Base-by-base conservation (phyloP, 2,113 vertebrate genomes). In the Halichoeres trimaculatus region DNA sequence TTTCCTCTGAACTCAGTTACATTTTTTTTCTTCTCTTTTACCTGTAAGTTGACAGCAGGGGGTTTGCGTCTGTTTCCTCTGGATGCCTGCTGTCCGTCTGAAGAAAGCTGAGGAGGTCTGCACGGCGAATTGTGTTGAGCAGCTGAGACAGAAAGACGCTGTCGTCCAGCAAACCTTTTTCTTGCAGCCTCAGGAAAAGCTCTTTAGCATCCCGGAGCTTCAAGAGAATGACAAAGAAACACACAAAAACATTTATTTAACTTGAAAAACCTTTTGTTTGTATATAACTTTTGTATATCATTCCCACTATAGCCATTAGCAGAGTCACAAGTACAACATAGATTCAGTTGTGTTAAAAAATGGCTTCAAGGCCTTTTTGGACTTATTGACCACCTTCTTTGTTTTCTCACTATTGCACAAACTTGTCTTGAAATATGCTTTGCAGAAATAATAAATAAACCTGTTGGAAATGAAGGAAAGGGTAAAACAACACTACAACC, bases 11-110 rank as follows among this genome's bases (percentile, higher is more conserved):
- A 9, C 4, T 20, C 19, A 43, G 24, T 47, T 45, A 16, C 8
- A 22, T 2, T 34, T 10, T 16, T 10, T 8, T 59, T 0, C 0
- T 50, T 19, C 22, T 53, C 24, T 47, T 55, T 24, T 71, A 95
- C 94, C 93, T 93, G 89, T 94, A 95, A 2, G 53, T 0, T 40
- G 93, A 91, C 67, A 94, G 71, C 3, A 53, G 0, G 13, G 85
- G 90, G 11, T 7, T 41, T 10, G 89, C 67, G 6, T 81, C 80
- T 0, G 72, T 72, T 26, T 85, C 81, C 35, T 65, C 58, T 19
- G 8, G 9, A 6, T 0, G 66, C 10, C 41, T 56, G 38, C 48
- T 24, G 19, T 84, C 80, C 5, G 51, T 63, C 66, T 56, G 40
- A 55, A 95, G 58, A 6, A 43, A 6, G 4, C 0, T 7, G 35